Base-by-base conservation (phyloP, 2,888 invertebrate genomes). In the Xestia c-nigrum region DNA sequence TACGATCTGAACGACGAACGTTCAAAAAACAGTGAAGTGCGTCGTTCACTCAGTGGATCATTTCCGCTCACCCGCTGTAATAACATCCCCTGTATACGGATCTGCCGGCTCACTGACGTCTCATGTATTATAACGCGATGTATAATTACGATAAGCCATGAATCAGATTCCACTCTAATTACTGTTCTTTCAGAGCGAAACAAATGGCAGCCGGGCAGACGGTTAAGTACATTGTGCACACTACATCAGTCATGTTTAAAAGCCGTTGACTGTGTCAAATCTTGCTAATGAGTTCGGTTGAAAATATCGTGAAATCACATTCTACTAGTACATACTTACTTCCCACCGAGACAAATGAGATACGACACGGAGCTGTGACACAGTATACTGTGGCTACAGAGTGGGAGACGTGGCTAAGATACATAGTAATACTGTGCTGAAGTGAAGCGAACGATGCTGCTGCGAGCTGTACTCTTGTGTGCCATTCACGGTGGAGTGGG, bases 1-100 rank as follows among this genome's bases (percentile, higher is more conserved):
- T 65, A 72, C 68, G 68, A 72, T 57, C 50, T 67, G 40, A 38
- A 46, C 50, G 61, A 31, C 46, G 47, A 47, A 50, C 16, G 38
- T 21, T 78, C 47, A 66, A 61, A 61, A 72, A 66, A 46, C 69
- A 74, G 61, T 47, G 66, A 73, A 70, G 66, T 73, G 70, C 50
- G 69, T 55, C 50, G 38, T 63, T 50, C 65, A 12, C 24, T 78
- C 72, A 73, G 57, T 47, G 46, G 61, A n/a, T 75, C 16, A 79
- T 74, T 72, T 63, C 73, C 68, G 73, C 59, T 31, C 57, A 14
- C 55, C 43, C 46, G 57, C 55, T 57, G 43, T n/a, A 59, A 46
- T 46, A 50, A 63, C 69, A 64, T 14, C n/a, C 21, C 19, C 24
- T 61, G n/a, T 19, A 7, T n/a, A n/a, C 24, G 57, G 55, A 1